These are phyloP conservation scores for Xanthorhoe spadicearia DNA, from an alignment of 2,888 invertebrate species.

Conservation along the genomic window DNA sequence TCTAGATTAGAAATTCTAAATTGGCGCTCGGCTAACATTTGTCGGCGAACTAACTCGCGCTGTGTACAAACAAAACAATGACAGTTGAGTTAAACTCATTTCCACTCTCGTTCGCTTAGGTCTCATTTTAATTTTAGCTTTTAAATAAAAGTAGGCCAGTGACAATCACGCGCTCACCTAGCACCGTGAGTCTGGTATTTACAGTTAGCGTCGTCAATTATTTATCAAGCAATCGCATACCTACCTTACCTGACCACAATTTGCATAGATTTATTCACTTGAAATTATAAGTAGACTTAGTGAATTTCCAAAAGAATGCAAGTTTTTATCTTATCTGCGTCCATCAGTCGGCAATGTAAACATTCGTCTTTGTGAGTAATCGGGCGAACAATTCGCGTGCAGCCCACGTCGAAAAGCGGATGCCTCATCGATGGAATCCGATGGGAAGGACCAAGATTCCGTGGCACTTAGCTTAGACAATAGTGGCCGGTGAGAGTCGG, in stretches of 20 bases:
- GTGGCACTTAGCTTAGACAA: conserved; percentile 83
- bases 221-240: conserved; percentile 58
- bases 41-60: conserved; percentile 21
- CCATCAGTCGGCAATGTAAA: conserved; percentile 63
- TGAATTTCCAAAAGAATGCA: conserved; percentile 46
- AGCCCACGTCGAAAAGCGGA: conserved; percentile 73
- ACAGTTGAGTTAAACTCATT: conserved; percentile 35
- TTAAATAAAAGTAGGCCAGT: conserved; percentile 53
- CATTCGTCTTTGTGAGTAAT: conserved; percentile 66
- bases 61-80: conserved; percentile 39
- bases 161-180: conserved; percentile 48
- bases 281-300: conserved; percentile 45
- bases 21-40: conserved; percentile 33
- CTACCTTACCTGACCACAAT: conserved; percentile 49
- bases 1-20: conserved; percentile 31
- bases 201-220: conserved; percentile 64
- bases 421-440: conserved; percentile 79
- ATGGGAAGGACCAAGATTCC: conserved; percentile 84
- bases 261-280: conserved; percentile 50
- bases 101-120: conserved; percentile 36
- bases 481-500: conserved; percentile 82
- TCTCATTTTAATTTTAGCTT: conserved; percentile 49
- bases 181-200: conserved; percentile 52
- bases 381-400: conserved; percentile 69
- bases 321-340: conserved; percentile 71